These are phyloP conservation scores for Plagiodera versicolora DNA, from an alignment of 2,888 invertebrate genomes.

Conservation along the genomic window DNA sequence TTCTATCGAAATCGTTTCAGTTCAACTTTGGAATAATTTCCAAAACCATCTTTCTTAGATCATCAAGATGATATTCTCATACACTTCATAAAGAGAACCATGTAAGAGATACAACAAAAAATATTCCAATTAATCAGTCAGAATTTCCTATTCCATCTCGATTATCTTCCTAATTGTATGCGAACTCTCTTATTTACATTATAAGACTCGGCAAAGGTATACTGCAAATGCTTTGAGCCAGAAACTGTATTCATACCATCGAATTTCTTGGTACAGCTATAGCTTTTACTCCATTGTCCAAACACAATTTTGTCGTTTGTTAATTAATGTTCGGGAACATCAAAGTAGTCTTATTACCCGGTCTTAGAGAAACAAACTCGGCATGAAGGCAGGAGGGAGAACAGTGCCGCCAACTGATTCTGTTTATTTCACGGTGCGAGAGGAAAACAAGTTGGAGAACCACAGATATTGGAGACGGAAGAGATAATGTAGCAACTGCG, in stretches of 20 bases:
- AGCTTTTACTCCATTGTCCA: constrained; percentile 57
- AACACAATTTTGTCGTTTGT: constrained; percentile 66
- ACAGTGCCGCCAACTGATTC: constrained; percentile 30
- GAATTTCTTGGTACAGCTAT: constrained; percentile 34
- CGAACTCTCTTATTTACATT: constrained; percentile 22
- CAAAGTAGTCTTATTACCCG: constrained; percentile 41
- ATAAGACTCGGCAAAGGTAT: constrained; percentile 23
- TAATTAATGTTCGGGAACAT: constrained; percentile 57
- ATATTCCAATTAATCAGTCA: not conserved
- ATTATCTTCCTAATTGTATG: not conserved
- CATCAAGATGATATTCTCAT: too few species aligned
- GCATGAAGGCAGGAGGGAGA: constrained; percentile 30
- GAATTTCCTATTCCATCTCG: not conserved
- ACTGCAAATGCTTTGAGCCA: constrained; percentile 36
- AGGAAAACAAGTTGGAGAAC: constrained; percentile 28
- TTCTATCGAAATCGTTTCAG: too few species aligned
- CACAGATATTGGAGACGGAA: constrained; percentile 7
- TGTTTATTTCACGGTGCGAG: constrained; percentile 31
- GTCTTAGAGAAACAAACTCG: constrained; percentile 34
- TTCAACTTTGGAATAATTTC: too few species aligned
- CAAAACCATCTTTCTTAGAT: too few species aligned
- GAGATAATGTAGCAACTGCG: constrained; percentile 4
- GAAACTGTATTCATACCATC: constrained; percentile 34
- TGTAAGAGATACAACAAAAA: not conserved
- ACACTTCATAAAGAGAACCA: too few species aligned